These are phyloP conservation scores for Phylloscopus collybita DNA, from an alignment of 2,797 vertebrate genomes.

Conservation along the genomic window DNA sequence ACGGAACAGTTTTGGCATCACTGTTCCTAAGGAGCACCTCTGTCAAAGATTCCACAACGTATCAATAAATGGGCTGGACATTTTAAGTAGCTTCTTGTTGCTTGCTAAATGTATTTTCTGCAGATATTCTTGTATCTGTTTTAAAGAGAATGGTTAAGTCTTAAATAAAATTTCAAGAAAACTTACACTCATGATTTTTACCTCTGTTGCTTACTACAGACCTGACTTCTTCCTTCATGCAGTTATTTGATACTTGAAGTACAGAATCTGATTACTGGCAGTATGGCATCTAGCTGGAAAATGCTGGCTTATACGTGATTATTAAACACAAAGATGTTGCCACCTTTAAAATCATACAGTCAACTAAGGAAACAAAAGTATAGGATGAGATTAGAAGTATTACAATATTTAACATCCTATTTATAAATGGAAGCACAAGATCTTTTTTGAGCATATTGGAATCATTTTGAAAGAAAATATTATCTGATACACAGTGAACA, in stretches of 20 bases:
- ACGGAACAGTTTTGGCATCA: neutral
- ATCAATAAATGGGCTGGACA: neutral
- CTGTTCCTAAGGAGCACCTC: neutral
- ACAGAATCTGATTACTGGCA: neutral
- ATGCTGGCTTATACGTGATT: neutral
- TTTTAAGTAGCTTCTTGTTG: neutral
- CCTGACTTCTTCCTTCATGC: neutral
- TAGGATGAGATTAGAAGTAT: neutral
- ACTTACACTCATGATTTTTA: neutral
- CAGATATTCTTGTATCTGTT: neutral
- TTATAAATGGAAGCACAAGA: neutral
- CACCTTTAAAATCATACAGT: neutral
- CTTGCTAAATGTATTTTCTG: neutral
- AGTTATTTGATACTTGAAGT: neutral
- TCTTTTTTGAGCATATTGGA: neutral
- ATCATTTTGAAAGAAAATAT: neutral
- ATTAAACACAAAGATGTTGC: neutral
- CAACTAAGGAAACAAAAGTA: neutral
- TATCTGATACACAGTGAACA: neutral
- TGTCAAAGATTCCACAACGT: neutral
- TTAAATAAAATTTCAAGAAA: neutral
- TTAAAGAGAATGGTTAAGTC: neutral
- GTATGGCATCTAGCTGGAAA: neutral
- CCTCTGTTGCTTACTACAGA: neutral
- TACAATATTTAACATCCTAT: neutral